A percentile compares a stretch with the other conserved stretches of the same genome.
Evolutionary conservation across 2,113 vertebrate species (phyloP).

Genomic region (Leucopsar rothschildi): DNA sequence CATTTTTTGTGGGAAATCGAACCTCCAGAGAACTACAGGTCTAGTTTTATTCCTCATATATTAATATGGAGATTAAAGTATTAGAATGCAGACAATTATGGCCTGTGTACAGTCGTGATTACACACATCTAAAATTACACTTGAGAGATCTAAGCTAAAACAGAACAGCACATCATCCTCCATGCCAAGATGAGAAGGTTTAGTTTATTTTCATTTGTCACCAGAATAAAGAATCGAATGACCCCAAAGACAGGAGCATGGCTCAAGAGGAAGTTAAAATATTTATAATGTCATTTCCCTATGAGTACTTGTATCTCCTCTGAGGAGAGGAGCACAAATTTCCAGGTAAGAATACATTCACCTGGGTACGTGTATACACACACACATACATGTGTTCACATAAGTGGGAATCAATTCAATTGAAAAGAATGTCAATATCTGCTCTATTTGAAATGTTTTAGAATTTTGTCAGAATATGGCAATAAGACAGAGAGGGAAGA

Average conservation of each 20-base stretch:
- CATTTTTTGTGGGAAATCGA: neutral
- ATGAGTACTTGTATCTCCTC: neutral
- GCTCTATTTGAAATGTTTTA: neutral
- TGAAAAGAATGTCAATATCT: neutral
- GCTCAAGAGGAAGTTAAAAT: neutral
- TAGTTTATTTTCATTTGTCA: neutral
- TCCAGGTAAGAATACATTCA: neutral
- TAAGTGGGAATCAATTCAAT: neutral
- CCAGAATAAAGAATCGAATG: neutral
- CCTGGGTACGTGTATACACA: neutral
- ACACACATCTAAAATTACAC: neutral
- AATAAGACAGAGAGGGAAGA: neutral
- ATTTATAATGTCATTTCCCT: neutral
- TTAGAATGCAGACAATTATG: neutral
- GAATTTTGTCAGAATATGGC: neutral
- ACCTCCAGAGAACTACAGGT: neutral
- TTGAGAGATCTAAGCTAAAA: neutral
- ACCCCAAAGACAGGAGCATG: neutral
- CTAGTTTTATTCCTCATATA: neutral
- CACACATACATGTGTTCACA: rapidly evolving
- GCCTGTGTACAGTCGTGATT: neutral
- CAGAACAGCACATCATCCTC: neutral
- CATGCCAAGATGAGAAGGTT: neutral
- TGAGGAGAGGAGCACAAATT: neutral
- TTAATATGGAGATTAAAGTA: neutral